Base-by-base conservation (phyloP, 2,888 invertebrate genomes). In the Drosophila buzzatii region DNA sequence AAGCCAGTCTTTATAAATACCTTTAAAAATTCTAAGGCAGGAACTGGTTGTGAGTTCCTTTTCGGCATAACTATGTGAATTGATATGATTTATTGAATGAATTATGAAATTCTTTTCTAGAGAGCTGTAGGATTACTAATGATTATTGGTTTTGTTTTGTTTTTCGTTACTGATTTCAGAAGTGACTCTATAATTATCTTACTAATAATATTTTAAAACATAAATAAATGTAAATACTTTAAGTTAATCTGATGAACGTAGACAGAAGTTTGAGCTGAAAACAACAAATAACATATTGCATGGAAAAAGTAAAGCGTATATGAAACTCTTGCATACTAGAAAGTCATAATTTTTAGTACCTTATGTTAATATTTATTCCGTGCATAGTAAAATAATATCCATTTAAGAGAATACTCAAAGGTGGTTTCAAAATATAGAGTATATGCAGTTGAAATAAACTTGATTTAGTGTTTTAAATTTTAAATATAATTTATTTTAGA, bases 1-100 rank as follows among this genome's bases (percentile, higher is more conserved):
- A 31, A 52, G 45, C 39, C 41, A 23, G 47, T 20, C 23, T 39
- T 35, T 16, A 44, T 42, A 42, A 58, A 35, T 57, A 23, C n/a
- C 33, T 51, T 31, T 7, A 41, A 5, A 33, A 72, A n/a, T 52
- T 41, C 47, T 31, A n/a, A 2, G 8, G 23, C 35, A 45, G 37
- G 23, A 39, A 3, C n/a, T 27, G 2, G 2, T 1, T 33, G 49
- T 12, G 18, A 33, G 7, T 18, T 18, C 35, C 35, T 42, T 31
- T 42, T 20, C 8, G 12, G 14, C 41, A 18, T 14, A 41, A 14
- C 27, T 31, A 42, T 31, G 27, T 41, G 41, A 2, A 35, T 27
- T 14, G 18, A 18, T 8, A 18, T 41, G 27, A 41, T 57, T 44
- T 57, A 35, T 55, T 9, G n/a, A 8, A 6, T 20, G 3, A 8